Conservation (phyloP, 2,797 vertebrate genomes). For the Schizothorax lantsangensis region DNA sequence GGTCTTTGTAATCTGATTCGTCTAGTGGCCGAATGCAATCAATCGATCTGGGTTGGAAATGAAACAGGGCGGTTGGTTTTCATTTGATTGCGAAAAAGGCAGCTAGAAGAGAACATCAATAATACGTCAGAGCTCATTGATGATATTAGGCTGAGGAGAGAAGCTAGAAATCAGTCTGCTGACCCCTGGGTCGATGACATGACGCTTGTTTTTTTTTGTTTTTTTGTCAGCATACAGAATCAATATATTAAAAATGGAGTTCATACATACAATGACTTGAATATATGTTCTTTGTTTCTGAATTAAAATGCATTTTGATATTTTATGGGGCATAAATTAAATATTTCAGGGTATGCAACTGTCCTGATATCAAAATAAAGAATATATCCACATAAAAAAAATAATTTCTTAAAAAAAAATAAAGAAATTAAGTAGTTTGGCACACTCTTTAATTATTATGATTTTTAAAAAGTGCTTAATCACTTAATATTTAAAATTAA, state of each 20-base stretch:
- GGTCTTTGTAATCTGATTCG: conserved; percentile 57
- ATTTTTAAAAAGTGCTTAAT: not conserved
- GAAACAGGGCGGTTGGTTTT: conserved; percentile 61
- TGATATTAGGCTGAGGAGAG: conserved; percentile 27
- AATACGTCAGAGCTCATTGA: conserved; percentile 12
- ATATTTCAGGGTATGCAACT: not conserved
- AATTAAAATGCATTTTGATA: not conserved
- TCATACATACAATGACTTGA: not conserved
- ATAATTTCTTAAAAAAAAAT: not conserved
- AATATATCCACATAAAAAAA: not conserved
- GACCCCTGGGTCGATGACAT: not conserved
- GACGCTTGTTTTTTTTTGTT: not conserved
- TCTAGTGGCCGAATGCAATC: conserved; percentile 59
- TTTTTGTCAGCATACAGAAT: not conserved
- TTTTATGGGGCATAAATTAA: not conserved
- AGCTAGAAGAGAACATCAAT: conserved; percentile 13
- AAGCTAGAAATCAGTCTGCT: not conserved
- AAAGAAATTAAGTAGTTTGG: not conserved
- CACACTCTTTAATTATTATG: not conserved
- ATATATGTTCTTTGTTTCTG: not conserved
- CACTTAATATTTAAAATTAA: not conserved
- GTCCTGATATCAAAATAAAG: not conserved
- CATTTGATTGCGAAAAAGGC: conserved; percentile 58
- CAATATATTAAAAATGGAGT: not conserved
- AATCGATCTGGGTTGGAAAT: conserved; percentile 61